Conservation (phyloP, 2,797 vertebrate genomes). For the Pogonophryne albipinna region DNA sequence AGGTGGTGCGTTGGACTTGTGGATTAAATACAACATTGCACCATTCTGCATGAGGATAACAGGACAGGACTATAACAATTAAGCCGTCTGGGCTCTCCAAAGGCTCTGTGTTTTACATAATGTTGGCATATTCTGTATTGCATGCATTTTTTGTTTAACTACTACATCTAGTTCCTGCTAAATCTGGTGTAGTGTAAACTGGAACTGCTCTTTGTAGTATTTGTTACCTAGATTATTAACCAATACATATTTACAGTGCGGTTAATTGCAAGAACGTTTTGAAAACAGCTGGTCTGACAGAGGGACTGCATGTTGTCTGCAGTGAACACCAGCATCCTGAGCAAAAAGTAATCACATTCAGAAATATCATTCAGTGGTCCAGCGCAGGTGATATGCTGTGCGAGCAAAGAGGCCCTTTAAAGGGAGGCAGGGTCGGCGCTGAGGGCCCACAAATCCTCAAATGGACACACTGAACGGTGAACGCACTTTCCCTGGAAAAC, state of each 20-base stretch:
- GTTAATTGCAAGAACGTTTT: conserved; percentile 7
- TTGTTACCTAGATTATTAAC: conserved; percentile 17
- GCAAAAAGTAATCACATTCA: conserved; percentile 22
- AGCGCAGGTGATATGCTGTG: conserved; percentile 40
- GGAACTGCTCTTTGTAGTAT: background rate
- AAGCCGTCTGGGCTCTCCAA: conserved; percentile 3
- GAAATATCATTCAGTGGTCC: conserved; percentile 32
- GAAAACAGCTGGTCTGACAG: conserved; percentile 10
- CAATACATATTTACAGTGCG: conserved; percentile 13
- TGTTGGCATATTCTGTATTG: conserved; percentile 6
- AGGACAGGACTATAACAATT: background rate
- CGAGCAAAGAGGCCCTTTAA: conserved; percentile 53
- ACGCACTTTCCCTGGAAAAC: conserved; percentile 68
- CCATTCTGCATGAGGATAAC: conserved; percentile 16
- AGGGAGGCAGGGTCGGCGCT: conserved; percentile 17
- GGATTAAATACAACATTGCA: conserved; percentile 25
- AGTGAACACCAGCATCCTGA: conserved; percentile 32
- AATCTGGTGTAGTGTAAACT: background rate
- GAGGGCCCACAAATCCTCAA: conserved; percentile 52
- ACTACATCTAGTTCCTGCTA: conserved; percentile 11
- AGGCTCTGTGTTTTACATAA: background rate
- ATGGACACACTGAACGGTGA: conserved; percentile 40
- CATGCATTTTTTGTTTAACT: background rate
- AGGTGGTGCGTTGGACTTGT: conserved; percentile 36
- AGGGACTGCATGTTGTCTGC: background rate